These are phyloP conservation scores for Pyralis farinalis DNA, from an alignment of 2,888 invertebrate species.

Conservation along the genomic window DNA sequence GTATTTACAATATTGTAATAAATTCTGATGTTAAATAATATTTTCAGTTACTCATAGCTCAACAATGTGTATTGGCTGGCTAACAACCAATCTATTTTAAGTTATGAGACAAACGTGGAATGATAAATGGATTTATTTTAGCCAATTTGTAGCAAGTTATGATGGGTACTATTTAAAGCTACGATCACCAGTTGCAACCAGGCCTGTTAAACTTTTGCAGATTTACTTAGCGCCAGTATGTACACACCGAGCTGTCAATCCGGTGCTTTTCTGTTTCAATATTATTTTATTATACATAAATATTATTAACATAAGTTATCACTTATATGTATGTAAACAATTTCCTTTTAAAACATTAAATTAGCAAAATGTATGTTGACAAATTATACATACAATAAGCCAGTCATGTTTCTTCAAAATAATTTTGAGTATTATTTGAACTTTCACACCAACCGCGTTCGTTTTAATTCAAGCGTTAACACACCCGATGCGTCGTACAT, in stretches of 20 bases:
- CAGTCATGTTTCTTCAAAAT: neutral
- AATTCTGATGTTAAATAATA: constrained; percentile 43
- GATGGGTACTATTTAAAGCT: constrained; percentile 48
- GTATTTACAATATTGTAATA: constrained; percentile 71
- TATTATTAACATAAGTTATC: neutral
- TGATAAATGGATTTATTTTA: constrained; percentile 50
- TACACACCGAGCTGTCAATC: neutral
- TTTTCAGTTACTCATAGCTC: constrained; percentile 32
- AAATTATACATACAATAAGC: constrained; percentile 8
- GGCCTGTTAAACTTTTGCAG: constrained; percentile 16
- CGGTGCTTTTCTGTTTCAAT: neutral
- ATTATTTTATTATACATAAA: too few relatives aligned
- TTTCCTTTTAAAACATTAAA: neutral
- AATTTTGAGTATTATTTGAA: constrained; percentile 19
- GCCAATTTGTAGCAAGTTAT: constrained; percentile 49
- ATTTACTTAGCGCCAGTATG: neutral
- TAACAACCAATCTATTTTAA: neutral
- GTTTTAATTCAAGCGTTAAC: neutral
- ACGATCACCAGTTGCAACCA: constrained; percentile 34
- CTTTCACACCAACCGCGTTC: neutral
- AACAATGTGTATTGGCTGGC: constrained; percentile 23
- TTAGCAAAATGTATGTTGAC: constrained; percentile 3
- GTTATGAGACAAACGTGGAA: constrained; percentile 42
- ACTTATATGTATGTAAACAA: neutral
- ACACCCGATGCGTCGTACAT: constrained; percentile 8